phyloP scores from a whole-genome alignment of 2,113 vertebrate species.

The Nerophis ophidion region DNA sequence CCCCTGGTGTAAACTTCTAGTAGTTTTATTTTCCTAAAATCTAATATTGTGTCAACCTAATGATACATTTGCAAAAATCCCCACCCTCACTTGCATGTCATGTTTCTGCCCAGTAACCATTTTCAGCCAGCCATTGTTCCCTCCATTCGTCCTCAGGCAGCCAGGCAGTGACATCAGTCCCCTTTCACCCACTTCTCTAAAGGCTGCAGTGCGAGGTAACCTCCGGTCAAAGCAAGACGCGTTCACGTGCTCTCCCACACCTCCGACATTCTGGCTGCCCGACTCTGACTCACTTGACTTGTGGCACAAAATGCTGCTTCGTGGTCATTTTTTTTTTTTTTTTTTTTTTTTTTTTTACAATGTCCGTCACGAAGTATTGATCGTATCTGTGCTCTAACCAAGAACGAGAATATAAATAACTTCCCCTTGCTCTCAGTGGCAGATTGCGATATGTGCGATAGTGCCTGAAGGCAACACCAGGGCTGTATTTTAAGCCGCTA shows the following conservation, averaged over 20 bases:
- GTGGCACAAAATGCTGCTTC: not conserved
- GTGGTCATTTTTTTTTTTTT: too few species aligned
- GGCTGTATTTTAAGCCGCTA: constrained; percentile 19
- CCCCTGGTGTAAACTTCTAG: too few species aligned
- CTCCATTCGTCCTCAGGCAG: constrained; percentile 19
- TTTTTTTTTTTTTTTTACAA: not conserved
- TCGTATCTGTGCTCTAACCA: not conserved
- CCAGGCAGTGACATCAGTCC: constrained; percentile 66
- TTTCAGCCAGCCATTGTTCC: constrained; percentile 32
- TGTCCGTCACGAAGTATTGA: not conserved
- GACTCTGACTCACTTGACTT: not conserved
- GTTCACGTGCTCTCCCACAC: constrained; percentile 16
- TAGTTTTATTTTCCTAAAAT: too few species aligned
- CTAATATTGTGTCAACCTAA: not conserved
- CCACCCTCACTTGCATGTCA: not conserved
- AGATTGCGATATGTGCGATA: constrained; percentile 2
- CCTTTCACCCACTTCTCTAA: constrained; percentile 74
- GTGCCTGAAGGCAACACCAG: constrained; percentile 22
- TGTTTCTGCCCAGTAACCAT: constrained; percentile 23
- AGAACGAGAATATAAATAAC: not conserved
- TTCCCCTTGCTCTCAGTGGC: not conserved
- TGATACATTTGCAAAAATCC: not conserved
- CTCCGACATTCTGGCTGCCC: not conserved
- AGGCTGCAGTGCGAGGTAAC: constrained; percentile 67
- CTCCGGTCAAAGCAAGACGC: constrained; percentile 58